Conservation (phyloP, 2,797 vertebrate species). For the Mormyrops attenuatus region DNA sequence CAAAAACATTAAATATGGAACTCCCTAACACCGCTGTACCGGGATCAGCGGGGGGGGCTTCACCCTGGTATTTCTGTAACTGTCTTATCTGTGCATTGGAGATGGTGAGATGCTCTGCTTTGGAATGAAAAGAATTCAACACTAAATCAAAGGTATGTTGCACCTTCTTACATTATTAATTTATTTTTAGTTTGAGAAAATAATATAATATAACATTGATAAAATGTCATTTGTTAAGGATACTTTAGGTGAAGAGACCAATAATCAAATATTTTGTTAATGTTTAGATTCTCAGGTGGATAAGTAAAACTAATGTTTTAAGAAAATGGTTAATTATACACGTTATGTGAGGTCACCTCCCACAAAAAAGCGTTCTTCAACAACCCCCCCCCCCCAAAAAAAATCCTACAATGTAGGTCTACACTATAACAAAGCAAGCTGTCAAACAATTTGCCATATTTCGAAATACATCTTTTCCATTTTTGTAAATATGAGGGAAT, state of each 20-base stretch:
- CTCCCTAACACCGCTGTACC: too few relatives aligned
- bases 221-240: not conserved
- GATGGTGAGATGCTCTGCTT: not conserved
- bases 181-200: not conserved
- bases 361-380: not conserved
- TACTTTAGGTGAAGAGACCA: not conserved
- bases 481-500: not conserved
- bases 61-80: conserved; percentile 10
- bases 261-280: not conserved
- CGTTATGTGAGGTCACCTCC: not conserved
- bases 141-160: not conserved
- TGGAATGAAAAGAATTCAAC: conserved; percentile 23
- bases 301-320: not conserved
- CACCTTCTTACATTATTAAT: not conserved
- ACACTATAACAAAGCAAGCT: not conserved
- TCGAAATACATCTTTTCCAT: not conserved
- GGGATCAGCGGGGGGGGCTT: not conserved
- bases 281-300: not conserved
- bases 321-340: not conserved
- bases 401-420: not conserved
- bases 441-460: not conserved
- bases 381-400: not conserved
- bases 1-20: not conserved
- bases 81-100: conserved; percentile 17
- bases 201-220: not conserved